Evolutionary conservation across 2,888 invertebrate species (phyloP).

Genomic region (Zaprionus obscuricornis): DNA sequence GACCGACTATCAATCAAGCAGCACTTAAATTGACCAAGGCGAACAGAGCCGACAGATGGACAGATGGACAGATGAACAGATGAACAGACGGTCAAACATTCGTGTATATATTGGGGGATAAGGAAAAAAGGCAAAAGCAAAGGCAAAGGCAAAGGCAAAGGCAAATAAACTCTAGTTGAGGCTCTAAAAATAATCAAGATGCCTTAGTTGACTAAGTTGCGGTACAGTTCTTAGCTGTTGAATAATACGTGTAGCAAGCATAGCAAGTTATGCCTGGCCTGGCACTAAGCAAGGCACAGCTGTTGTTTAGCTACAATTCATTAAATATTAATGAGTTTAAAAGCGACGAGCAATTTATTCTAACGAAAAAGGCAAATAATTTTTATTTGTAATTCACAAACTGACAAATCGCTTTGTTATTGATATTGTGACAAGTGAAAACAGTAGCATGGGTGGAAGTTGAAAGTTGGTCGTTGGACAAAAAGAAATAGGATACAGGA

Average conservation of each 20-base stretch:
- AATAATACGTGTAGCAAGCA: too few relatives aligned
- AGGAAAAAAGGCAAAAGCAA: too few relatives aligned
- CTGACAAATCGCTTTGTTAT: constrained; percentile 57
- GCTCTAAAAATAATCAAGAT: constrained; percentile 10
- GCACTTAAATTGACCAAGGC: constrained; percentile 39
- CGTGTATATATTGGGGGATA: too few relatives aligned
- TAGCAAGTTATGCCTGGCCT: not conserved
- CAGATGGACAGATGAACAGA: too few relatives aligned
- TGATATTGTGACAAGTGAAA: constrained; percentile 29
- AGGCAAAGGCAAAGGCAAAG: too few relatives aligned
- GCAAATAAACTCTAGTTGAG: constrained; percentile 9
- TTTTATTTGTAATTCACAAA: constrained; percentile 8
- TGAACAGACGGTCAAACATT: too few relatives aligned
- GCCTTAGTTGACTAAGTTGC: constrained; percentile 16
- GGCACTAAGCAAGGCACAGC: constrained; percentile 50
- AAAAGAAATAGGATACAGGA: too few relatives aligned
- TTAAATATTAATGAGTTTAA: constrained; percentile 73
- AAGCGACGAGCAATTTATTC: constrained; percentile 63
- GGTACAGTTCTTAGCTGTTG: not conserved
- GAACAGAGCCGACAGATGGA: too few relatives aligned
- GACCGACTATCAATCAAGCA: constrained; percentile 49
- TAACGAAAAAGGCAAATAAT: constrained; percentile 9
- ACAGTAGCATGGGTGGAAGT: not conserved
- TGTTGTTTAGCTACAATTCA: constrained; percentile 53
- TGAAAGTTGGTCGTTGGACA: too few relatives aligned